Evolutionary conservation across 1,140 invertebrate species (phyloP).

Genomic region (Pygmarrhopalites habei): DNA sequence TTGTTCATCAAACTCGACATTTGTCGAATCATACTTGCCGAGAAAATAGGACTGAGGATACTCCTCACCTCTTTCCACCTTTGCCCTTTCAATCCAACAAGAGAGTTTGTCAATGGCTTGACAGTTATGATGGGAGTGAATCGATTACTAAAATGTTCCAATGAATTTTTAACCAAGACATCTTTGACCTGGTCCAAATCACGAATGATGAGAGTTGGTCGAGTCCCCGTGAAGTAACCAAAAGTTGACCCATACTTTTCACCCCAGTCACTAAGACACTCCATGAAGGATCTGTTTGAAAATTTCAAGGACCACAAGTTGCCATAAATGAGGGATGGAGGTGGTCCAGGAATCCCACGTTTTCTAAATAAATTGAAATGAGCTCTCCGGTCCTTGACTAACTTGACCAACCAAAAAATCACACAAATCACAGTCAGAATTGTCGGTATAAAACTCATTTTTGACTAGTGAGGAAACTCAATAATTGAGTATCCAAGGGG

Average conservation of each 20-base stretch:
- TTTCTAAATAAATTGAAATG: slow-evolving; percentile 30
- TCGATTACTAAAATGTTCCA: slow-evolving; percentile 41
- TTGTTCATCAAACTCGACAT: slow-evolving; percentile 43
- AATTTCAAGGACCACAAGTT: slow-evolving; percentile 39
- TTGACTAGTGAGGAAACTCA: too few relatives aligned
- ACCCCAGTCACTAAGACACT: slow-evolving; percentile 42
- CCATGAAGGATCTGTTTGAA: slow-evolving; percentile 12
- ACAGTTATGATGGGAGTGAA: slow-evolving; percentile 41
- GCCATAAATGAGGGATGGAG: slow-evolving; percentile 42
- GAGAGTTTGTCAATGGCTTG: slow-evolving; percentile 41
- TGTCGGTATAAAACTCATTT: not conserved
- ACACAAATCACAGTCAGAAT: not conserved
- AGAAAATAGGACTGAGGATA: slow-evolving; percentile 51
- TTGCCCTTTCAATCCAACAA: slow-evolving; percentile 42
- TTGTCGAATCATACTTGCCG: slow-evolving; percentile 48
- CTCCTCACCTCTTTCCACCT: slow-evolving; percentile 50
- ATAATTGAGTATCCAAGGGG: too few relatives aligned
- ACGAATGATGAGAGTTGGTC: slow-evolving; percentile 41
- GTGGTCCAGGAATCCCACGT: slow-evolving; percentile 42
- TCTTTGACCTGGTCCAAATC: slow-evolving; percentile 44
- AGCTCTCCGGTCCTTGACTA: not conserved
- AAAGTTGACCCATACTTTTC: slow-evolving; percentile 43
- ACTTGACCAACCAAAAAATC: not conserved
- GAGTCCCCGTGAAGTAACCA: slow-evolving; percentile 43
- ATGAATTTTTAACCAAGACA: slow-evolving; percentile 43